phyloP scores from a whole-genome alignment of 1,140 invertebrate species.

The Drosophila lacteicornis region DNA sequence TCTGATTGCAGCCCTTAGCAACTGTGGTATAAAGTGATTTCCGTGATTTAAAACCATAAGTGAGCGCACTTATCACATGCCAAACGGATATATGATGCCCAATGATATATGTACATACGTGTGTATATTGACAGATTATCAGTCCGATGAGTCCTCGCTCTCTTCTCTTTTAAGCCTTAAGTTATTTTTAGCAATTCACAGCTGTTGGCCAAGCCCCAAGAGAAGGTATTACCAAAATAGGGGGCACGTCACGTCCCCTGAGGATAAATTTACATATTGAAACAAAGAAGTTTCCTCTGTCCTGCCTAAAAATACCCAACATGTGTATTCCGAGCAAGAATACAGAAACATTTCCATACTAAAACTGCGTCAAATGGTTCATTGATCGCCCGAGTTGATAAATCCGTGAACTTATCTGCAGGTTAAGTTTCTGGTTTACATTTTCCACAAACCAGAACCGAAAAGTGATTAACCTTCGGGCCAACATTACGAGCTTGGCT shows the following conservation, averaged over 20 bases:
- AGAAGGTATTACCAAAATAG: slow-evolving; percentile 28
- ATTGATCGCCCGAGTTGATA: slow-evolving; percentile 35
- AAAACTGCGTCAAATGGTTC: slow-evolving; percentile 40
- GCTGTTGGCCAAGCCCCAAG: slow-evolving; percentile 46
- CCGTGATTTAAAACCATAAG: slow-evolving; percentile 2
- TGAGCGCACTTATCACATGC: no score
- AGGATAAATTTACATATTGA: slow-evolving; percentile 39
- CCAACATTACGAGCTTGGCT: slow-evolving; percentile 4
- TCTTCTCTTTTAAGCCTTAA: background rate
- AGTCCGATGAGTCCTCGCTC: background rate
- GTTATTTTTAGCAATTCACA: slow-evolving; percentile 37
- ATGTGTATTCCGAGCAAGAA: slow-evolving; percentile 1
- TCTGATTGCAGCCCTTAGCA: slow-evolving; percentile 18
- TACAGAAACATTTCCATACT: background rate
- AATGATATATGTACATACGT: background rate
- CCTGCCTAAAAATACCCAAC: slow-evolving; percentile 10
- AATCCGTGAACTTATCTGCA: slow-evolving; percentile 32
- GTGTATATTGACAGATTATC: background rate
- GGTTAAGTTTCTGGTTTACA: slow-evolving; percentile 27
- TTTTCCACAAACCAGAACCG: slow-evolving; percentile 10
- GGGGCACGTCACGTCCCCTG: slow-evolving; percentile 67
- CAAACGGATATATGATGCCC: background rate
- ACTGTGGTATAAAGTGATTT: slow-evolving; percentile 5
- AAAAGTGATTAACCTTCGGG: slow-evolving; percentile 45
- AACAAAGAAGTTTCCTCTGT: slow-evolving; percentile 54